Conservation (phyloP, 2,113 vertebrate genomes). For the Todiramphus chloris region DNA sequence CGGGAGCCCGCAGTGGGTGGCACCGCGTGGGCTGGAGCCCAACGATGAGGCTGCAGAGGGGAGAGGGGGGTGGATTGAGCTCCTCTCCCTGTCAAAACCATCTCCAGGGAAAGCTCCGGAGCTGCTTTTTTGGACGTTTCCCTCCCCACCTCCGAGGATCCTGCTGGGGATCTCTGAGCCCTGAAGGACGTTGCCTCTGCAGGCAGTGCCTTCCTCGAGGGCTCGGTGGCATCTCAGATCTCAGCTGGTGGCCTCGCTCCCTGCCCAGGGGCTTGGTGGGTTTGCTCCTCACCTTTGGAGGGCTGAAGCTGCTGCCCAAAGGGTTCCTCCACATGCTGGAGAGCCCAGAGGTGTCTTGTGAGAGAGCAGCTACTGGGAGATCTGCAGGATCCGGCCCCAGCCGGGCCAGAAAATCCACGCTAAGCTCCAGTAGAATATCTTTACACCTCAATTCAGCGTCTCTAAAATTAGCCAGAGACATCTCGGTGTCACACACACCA, state of each 20-base stretch:
- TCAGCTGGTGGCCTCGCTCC: no score
- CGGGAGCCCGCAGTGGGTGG: neutral
- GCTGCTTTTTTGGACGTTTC: neutral
- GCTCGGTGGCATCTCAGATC: neutral
- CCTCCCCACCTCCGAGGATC: neutral
- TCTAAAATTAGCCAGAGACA: slow-evolving; percentile 35
- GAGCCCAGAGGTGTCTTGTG: neutral
- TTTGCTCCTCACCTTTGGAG: neutral
- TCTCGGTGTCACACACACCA: slow-evolving; percentile 33
- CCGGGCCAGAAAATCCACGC: neutral
- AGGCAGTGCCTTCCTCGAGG: neutral
- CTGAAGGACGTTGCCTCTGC: neutral
- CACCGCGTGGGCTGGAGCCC: neutral
- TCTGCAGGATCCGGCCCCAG: neutral
- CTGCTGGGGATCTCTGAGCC: neutral
- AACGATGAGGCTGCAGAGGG: neutral
- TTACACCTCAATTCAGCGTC: neutral
- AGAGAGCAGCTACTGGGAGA: neutral
- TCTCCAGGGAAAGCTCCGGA: neutral
- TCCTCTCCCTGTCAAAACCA: neutral
- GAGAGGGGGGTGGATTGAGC: neutral
- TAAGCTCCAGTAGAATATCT: slow-evolving; percentile 38
- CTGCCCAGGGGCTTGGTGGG: no score
- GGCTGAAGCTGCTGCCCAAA: neutral
- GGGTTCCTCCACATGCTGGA: neutral